Base-by-base conservation (phyloP, 2,888 invertebrate genomes). In the Agonum fuliginosum region DNA sequence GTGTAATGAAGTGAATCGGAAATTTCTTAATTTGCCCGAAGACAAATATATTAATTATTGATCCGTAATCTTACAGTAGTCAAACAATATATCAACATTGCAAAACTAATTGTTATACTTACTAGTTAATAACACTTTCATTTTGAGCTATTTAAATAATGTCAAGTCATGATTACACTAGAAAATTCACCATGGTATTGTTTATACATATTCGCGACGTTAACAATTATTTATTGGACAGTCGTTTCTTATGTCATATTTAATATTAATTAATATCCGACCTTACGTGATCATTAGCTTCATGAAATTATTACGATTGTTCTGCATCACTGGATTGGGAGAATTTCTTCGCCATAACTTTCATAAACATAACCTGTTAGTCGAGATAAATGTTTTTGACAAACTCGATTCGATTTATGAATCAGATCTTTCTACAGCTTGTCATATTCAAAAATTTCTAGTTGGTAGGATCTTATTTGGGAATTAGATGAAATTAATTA, bases 41-140 rank as follows among this genome's bases (percentile, higher is more conserved):
- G 58, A 30, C 30, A 62, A 30, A 62, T 62, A 62, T 62, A 62
- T 62, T 62, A 62, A 62, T 62, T 62, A 62, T 30, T 12, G 27
- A 62, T 30, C 30, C 12, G 17, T 62, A 62, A 62, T 62, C 27
- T 62, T 62, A 27, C 58, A 62, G 58, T 62, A 62, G 58, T 62
- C 58, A 62, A 62, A 62, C 58, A 62, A 62, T 62, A 62, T 62
- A 62, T 62, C 58, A 62, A 62, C 17, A 62, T 62, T 62, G 58
- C 58, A 30, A 34, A 62, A 62, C 58, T 62, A 62, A 62, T 62
- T 62, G 58, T 62, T 27, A 62, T 62, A 30, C 30, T 62, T 62
- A 17, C 12, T 27, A 30, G 27, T 30, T 62, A 62, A 62, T 62
- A 62, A 30, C 58, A 62, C 58, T 62, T 62, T 62, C 58, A 62